Evolutionary conservation across 2,113 vertebrate genomes (phyloP).

Genomic region (Etia nguti): DNA sequence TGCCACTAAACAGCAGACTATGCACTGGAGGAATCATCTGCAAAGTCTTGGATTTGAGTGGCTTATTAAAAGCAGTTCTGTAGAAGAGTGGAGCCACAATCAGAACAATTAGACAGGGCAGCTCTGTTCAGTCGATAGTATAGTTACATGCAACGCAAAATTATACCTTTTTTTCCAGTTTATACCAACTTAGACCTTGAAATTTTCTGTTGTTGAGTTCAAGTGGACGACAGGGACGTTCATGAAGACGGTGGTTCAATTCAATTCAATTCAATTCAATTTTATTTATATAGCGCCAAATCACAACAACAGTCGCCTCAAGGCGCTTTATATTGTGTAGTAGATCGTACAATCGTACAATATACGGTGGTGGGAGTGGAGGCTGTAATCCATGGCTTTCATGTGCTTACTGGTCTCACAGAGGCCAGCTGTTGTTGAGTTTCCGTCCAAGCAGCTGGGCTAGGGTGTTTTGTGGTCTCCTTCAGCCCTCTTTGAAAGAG

Average conservation of each 20-base stretch:
- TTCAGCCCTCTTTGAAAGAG: constrained; percentile 55
- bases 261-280: too few species aligned
- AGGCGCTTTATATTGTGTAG: too few species aligned
- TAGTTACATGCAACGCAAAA: neutral
- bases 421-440: constrained; percentile 54
- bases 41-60: constrained; percentile 26
- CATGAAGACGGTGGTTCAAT: constrained; percentile 31
- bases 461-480: constrained; percentile 29
- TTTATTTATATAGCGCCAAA: too few species aligned
- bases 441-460: constrained; percentile 57
- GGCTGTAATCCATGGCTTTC: constrained; percentile 66
- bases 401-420: constrained; percentile 46
- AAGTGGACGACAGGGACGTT: constrained; percentile 6
- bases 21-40: constrained; percentile 56
- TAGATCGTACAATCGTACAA: too few species aligned
- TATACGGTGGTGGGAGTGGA: constrained; percentile 13
- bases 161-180: neutral
- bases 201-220: neutral
- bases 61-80: neutral
- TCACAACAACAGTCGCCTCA: too few species aligned
- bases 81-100: neutral
- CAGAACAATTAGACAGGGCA: neutral
- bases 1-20: constrained; percentile 71
- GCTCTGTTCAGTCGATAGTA: neutral
- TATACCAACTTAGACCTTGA: neutral